Percentiles rank a stretch among this genome's conserved stretches.
phyloP scores from a whole-genome alignment of 2,113 vertebrate genomes.

The Cygnus atratus region DNA sequence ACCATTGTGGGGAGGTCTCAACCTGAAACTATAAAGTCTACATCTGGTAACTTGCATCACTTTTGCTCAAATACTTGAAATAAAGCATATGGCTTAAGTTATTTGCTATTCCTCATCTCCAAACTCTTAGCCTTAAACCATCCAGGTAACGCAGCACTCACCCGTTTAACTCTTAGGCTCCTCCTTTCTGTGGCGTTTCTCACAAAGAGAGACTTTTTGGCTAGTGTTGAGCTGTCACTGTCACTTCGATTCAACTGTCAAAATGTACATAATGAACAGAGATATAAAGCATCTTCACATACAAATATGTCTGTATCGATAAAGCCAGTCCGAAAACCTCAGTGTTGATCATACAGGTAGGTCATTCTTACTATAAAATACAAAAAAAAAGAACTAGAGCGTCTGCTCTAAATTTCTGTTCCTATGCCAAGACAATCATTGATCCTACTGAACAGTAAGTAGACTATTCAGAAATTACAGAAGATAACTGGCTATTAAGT shows the following conservation, averaged over 20 bases:
- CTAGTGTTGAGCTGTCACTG: constrained; percentile 86
- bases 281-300: neutral
- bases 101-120: neutral
- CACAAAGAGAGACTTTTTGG: constrained; percentile 84
- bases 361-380: neutral
- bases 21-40: neutral
- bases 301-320: neutral
- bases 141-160: constrained; percentile 36
- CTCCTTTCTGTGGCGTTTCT: constrained; percentile 82
- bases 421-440: neutral
- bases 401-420: neutral
- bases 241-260: constrained; percentile 85
- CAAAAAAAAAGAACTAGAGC: neutral
- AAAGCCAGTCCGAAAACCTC: neutral
- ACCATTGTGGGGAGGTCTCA: neutral
- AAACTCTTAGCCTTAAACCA: neutral
- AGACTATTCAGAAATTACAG: neutral
- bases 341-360: neutral
- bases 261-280: neutral
- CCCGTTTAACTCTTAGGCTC: constrained; percentile 84
- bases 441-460: neutral
- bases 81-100: neutral
- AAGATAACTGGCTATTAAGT: neutral
- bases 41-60: neutral
- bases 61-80: neutral